Conservation (phyloP, 2,888 invertebrate genomes). For the Dryobotodes eremita region DNA sequence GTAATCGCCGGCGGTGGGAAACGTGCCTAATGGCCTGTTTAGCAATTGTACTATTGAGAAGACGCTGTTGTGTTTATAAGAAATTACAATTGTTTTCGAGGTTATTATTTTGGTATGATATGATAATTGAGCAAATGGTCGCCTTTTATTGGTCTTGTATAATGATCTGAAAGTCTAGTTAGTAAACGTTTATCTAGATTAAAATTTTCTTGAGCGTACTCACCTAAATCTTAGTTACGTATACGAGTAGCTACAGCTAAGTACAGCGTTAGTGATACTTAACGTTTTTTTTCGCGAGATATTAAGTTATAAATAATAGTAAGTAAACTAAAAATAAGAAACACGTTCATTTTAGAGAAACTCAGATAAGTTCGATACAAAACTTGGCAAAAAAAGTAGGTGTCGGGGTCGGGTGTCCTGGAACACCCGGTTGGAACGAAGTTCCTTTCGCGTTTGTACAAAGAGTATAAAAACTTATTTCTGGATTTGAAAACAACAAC, state of each 20-base stretch:
- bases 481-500: neutral
- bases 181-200: neutral
- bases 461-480: neutral
- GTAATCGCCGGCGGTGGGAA: neutral
- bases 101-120: conserved; percentile 3
- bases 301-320: neutral
- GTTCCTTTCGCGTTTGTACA: no score
- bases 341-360: neutral
- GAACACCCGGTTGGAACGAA: no score
- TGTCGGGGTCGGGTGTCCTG: no score
- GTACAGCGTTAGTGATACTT: neutral
- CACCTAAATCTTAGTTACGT: neutral
- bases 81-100: conserved; percentile 6
- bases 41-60: conserved; percentile 1
- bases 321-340: neutral
- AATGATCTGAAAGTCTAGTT: neutral
- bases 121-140: neutral
- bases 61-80: neutral
- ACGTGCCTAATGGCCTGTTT: conserved; percentile 7
- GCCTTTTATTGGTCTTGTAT: neutral
- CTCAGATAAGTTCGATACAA: neutral
- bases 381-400: neutral
- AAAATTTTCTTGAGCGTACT: neutral
- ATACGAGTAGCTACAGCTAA: neutral
- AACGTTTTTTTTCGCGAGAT: neutral